Base-by-base conservation (phyloP, 2,113 vertebrate genomes). In the Siphamia tubifer region DNA sequence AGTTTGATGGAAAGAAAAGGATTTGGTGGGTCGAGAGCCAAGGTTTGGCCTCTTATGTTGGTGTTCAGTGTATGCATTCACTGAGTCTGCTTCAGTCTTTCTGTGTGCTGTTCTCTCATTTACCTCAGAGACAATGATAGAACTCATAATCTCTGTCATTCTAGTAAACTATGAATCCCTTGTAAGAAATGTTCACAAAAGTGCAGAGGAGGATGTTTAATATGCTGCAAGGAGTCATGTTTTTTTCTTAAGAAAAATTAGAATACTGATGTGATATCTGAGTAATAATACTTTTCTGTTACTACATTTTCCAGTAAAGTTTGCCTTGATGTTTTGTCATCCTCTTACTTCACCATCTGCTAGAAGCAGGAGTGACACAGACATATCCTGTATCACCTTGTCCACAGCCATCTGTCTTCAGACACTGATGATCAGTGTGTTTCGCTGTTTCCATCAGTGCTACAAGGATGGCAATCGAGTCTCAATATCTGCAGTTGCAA, bases 1-100 rank as follows among this genome's bases (percentile, higher is more conserved):
- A 63, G 63, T 79, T 58, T 70, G 48, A 76, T 31, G 54, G 60
- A 25, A 19, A 27, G 23, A 3, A 23, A 35, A 39, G 47, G 51
- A 60, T 76, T 78, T 74, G 47, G 25, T 74, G 24, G 60, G 25
- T 58, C 1, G 2, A 54, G 47, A 54, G 75, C 65, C 74, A 81
- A 42, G 75, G 36, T 54, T 69, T 68, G 49, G 51, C 9, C 56
- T 38, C 42, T 65, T 23, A 15, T 57, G 60, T 51, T 69, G 8
- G 34, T 25, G 44, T 60, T 51, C 11, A 21, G 42, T 34, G 58
- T 31, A 56, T 21, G 35, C 34, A 11, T 35, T 17, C 12, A 25
- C 28, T 4, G 12, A 28, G 32, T 35, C 13, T 61, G 4, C 23
- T 27, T 13, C 24, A 15, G 5, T 40, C 20, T 30, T 3, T 52